Percentiles rank a stretch among this genome's conserved stretches.
phyloP scores from a whole-genome alignment of 2,797 vertebrate genomes.

The Notoglanidium macrostoma region DNA sequence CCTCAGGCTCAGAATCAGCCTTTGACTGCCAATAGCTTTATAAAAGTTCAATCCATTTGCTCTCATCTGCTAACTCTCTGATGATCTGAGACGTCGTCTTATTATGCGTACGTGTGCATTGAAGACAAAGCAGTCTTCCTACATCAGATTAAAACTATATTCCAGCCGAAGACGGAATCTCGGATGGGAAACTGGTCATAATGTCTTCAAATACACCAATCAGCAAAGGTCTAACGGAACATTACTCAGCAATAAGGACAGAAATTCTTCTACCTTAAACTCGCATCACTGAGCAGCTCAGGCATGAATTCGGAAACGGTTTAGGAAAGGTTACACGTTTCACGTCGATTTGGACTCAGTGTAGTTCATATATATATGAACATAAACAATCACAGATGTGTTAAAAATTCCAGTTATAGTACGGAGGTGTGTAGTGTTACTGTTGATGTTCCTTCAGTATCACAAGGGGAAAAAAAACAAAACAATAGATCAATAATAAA shows the following conservation, averaged over 20 bases:
- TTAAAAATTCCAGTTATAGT: not conserved
- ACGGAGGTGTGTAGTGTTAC: not conserved
- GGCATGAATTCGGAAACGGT: not conserved
- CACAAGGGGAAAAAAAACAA: not conserved
- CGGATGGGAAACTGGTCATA: not conserved
- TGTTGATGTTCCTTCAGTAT: not conserved
- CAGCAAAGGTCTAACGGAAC: not conserved
- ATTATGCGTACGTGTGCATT: not conserved
- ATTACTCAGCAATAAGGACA: not conserved
- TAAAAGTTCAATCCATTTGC: slow-evolving; percentile 23
- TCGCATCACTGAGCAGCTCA: not conserved
- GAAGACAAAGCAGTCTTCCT: not conserved
- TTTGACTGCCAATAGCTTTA: slow-evolving; percentile 14
- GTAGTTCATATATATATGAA: not conserved
- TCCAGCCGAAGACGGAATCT: not conserved
- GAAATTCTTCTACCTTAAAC: not conserved
- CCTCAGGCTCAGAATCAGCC: slow-evolving; percentile 11
- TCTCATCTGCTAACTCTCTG: slow-evolving; percentile 8
- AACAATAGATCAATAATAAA: not conserved
- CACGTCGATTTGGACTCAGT: not conserved
- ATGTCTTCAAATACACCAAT: not conserved
- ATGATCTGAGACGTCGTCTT: slow-evolving; percentile 10
- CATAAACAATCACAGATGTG: not conserved
- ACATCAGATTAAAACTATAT: slow-evolving; percentile 22
- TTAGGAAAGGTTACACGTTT: not conserved